Conservation (phyloP, 2,113 vertebrate genomes). For the Percopsis transmontana region DNA sequence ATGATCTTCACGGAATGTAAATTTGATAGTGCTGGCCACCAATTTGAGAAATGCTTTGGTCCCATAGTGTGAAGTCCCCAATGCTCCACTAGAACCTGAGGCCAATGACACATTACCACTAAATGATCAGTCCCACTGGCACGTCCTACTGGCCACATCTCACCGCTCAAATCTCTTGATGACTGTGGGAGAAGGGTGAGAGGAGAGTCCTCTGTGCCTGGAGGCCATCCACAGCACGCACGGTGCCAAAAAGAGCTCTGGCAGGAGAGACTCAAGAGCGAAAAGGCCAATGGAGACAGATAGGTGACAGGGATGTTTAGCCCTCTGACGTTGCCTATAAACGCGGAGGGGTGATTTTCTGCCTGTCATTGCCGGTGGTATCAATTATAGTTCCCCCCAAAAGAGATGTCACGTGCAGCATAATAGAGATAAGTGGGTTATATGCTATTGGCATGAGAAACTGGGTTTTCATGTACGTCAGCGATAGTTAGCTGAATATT, state of each 20-base stretch:
- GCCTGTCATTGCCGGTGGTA: constrained; percentile 42
- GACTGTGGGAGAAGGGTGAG: constrained; percentile 55
- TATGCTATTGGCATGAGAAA: constrained; percentile 34
- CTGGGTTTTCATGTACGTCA: constrained; percentile 10
- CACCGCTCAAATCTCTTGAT: constrained; percentile 50
- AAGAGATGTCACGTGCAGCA: constrained; percentile 36
- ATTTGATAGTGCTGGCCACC: neutral
- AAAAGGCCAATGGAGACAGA: constrained; percentile 65
- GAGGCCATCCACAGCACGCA: constrained; percentile 39
- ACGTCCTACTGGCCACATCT: constrained; percentile 28
- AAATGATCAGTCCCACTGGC: constrained; percentile 42
- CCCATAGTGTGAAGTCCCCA: constrained; percentile 6
- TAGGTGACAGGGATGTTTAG: constrained; percentile 49
- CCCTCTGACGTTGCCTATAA: constrained; percentile 41
- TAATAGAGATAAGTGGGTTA: constrained; percentile 54
- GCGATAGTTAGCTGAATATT: constrained; percentile 31
- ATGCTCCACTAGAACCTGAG: constrained; percentile 28
- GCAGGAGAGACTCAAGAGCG: constrained; percentile 51
- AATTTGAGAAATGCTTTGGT: neutral
- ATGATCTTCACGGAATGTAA: neutral
- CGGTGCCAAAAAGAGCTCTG: constrained; percentile 36
- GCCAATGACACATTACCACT: constrained; percentile 41
- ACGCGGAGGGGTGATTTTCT: constrained; percentile 51
- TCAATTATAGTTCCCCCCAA: constrained; percentile 45
- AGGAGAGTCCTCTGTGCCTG: constrained; percentile 40